Conservation (phyloP, 2,113 vertebrate species). For the Plecturocebus donacophilus region DNA sequence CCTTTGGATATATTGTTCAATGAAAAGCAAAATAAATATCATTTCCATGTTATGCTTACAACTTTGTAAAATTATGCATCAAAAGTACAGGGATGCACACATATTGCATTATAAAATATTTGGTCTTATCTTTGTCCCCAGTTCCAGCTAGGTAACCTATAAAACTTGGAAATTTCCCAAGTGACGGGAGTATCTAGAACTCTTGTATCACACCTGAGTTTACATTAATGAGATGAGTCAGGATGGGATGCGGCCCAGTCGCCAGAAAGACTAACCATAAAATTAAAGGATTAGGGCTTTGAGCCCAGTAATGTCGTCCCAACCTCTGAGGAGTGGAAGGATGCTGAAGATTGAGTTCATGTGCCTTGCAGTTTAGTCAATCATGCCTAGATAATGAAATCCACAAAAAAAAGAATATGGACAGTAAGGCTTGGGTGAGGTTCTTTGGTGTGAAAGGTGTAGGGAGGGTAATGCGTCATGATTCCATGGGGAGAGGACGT, state of each 20-base stretch:
- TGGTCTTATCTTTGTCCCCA: not conserved
- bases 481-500: not conserved
- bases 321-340: not conserved
- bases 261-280: not conserved
- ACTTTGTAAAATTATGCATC: not conserved
- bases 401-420: not conserved
- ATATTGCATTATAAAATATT: not conserved
- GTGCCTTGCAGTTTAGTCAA: not conserved
- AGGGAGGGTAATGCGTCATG: fast-evolving
- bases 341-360: not conserved
- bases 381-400: not conserved
- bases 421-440: not conserved
- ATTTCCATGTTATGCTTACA: not conserved
- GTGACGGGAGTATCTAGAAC: not conserved
- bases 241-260: too few relatives aligned
- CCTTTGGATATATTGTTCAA: not conserved
- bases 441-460: not conserved
- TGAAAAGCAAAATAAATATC: not conserved
- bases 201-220: not conserved
- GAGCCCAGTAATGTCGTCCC: not conserved
- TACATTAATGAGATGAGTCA: not conserved
- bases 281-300: not conserved
- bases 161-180: not conserved
- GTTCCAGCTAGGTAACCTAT: not conserved
- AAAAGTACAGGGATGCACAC: not conserved